A percentile compares a stretch with the other conserved stretches of the same genome.
Evolutionary conservation across 2,797 vertebrate species (phyloP).

Genomic region (Sitta carolinensis): DNA sequence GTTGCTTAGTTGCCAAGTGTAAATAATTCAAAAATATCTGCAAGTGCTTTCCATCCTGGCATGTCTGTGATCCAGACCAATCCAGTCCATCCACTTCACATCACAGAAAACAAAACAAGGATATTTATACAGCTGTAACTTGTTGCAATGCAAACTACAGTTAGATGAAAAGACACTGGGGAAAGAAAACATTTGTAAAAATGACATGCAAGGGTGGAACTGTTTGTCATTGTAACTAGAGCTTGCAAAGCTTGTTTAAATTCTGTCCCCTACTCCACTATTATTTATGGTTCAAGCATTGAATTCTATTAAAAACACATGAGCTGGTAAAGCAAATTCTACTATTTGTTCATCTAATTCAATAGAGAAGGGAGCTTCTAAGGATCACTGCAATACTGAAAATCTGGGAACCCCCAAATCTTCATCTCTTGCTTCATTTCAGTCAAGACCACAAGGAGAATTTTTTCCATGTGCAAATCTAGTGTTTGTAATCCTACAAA

Average conservation of each 20-base stretch:
- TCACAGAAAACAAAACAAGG: constrained; percentile 67
- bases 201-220: constrained; percentile 62
- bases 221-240: constrained; percentile 62
- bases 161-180: constrained; percentile 68
- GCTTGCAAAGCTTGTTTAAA: constrained; percentile 61
- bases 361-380: background rate
- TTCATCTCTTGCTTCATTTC: background rate
- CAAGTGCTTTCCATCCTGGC: constrained; percentile 43
- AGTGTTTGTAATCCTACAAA: background rate
- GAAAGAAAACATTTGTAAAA: constrained; percentile 67
- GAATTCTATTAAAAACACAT: constrained; percentile 53
- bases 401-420: background rate
- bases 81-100: constrained; percentile 68
- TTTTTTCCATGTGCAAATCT: background rate
- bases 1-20: constrained; percentile 54
- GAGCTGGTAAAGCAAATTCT: constrained; percentile 8
- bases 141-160: constrained; percentile 65
- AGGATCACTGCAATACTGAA: background rate
- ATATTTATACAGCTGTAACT: constrained; percentile 76
- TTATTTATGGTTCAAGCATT: constrained; percentile 56
- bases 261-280: constrained; percentile 38
- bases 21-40: constrained; percentile 39
- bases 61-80: constrained; percentile 31
- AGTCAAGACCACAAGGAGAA: background rate
- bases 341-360: constrained; percentile 31